phyloP scores from a whole-genome alignment of 2,113 vertebrate genomes.

The Brachyhypopomus occidentalis region DNA sequence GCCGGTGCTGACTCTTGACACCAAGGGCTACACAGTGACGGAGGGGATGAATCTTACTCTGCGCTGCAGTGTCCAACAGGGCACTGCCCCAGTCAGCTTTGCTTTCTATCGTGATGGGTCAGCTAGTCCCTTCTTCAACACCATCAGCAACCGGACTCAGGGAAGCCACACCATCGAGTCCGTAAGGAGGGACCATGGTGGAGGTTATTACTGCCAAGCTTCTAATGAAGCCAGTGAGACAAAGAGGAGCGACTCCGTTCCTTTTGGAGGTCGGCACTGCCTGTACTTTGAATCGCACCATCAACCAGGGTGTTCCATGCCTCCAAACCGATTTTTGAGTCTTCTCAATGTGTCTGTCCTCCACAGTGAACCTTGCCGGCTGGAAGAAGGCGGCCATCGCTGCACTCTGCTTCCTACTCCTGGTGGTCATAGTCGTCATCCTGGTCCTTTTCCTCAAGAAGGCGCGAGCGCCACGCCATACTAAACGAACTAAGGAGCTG shows the following conservation, averaged over 20 bases:
- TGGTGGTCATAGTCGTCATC: constrained; percentile 57
- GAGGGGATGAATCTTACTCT: constrained; percentile 64
- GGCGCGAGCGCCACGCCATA: constrained; percentile 49
- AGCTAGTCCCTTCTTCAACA: not conserved
- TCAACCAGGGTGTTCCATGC: not conserved
- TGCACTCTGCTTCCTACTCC: constrained; percentile 60
- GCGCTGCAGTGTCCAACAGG: constrained; percentile 61
- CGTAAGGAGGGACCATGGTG: constrained; percentile 51
- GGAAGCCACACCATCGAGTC: constrained; percentile 37
- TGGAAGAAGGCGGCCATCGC: constrained; percentile 74
- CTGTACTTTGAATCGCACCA: not conserved
- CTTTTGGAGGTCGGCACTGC: constrained; percentile 58
- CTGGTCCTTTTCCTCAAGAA: constrained; percentile 62
- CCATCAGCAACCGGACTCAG: not conserved
- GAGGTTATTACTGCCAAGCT: constrained; percentile 66
- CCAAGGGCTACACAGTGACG: constrained; percentile 33
- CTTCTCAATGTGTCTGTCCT: constrained; percentile 32
- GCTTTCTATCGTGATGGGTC: constrained; percentile 56
- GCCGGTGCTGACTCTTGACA: constrained; percentile 49
- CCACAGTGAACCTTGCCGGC: constrained; percentile 68
- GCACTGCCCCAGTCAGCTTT: constrained; percentile 67
- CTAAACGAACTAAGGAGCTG: constrained; percentile 53
- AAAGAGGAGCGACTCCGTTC: constrained; percentile 34
- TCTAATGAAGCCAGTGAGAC: constrained; percentile 59
- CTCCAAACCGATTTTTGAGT: not conserved